A percentile compares a stretch with the other conserved stretches of the same genome.
Evolutionary conservation across 2,888 invertebrate genomes (phyloP).

Genomic region (Zaprionus obscuricornis): DNA sequence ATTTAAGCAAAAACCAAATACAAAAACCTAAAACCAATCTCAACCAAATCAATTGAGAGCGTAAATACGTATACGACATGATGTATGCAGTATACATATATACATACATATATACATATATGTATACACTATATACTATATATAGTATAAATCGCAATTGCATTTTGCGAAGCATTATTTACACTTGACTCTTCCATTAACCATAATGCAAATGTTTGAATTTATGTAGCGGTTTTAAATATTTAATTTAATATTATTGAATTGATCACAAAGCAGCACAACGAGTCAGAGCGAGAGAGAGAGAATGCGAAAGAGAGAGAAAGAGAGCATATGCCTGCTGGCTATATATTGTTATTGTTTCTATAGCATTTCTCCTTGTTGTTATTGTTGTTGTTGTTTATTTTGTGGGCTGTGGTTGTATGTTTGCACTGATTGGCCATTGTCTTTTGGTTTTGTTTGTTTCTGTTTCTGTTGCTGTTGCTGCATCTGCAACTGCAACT

Average conservation of each 20-base stretch:
- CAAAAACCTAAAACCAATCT: conserved; percentile 30
- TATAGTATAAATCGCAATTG: conserved; percentile 23
- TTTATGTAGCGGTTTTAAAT: conserved; percentile 82
- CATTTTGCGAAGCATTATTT: conserved; percentile 54
- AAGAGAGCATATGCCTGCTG: no score
- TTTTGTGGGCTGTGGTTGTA: background rate
- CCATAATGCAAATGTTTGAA: conserved; percentile 74
- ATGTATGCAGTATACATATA: no score
- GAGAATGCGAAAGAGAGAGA: no score
- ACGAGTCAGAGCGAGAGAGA: conserved; percentile 24
- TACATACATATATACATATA: background rate
- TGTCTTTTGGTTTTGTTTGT: conserved; percentile 13
- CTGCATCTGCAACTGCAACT: no score
- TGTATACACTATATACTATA: background rate
- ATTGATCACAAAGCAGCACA: conserved; percentile 50
- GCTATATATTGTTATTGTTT: conserved; percentile 25
- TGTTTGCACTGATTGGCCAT: conserved; percentile 25
- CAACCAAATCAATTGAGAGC: conserved; percentile 23
- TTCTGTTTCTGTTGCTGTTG: conserved; percentile 4
- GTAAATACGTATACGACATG: background rate
- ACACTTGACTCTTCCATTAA: conserved; percentile 50
- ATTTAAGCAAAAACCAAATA: conserved; percentile 31
- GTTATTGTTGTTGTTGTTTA: conserved; percentile 18
- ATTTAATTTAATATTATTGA: conserved; percentile 81
- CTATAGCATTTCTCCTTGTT: conserved; percentile 36